phyloP scores from a whole-genome alignment of 2,888 invertebrate genomes.

The Brassicogethes aeneus region DNA sequence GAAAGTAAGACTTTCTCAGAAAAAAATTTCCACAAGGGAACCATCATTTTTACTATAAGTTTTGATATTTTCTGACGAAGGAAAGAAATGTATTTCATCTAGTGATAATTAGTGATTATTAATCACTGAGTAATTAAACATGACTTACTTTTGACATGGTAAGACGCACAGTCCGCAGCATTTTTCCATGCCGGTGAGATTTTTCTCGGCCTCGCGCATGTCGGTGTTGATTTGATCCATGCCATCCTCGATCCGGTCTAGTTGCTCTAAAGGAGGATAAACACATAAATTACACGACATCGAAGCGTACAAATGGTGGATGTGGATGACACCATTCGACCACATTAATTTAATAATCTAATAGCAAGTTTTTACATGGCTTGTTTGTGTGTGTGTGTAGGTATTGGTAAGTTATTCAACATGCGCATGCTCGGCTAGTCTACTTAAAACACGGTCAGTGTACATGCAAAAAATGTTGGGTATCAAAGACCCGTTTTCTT shows the following conservation, averaged over 20 bases:
- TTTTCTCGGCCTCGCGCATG: slow-evolving; percentile 99
- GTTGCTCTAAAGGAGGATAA: slow-evolving; percentile 83
- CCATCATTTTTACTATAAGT: too few species aligned
- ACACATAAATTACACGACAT: background rate
- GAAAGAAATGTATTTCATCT: too few species aligned
- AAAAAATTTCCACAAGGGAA: too few species aligned
- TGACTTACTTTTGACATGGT: slow-evolving; percentile 93
- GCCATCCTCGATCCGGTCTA: slow-evolving; percentile 99
- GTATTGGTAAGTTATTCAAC: slow-evolving; percentile 14
- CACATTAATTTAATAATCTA: background rate
- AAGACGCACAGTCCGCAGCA: slow-evolving; percentile 98
- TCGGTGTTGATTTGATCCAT: slow-evolving; percentile 99
- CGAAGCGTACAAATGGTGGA: slow-evolving; percentile 14
- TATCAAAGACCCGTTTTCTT: slow-evolving; percentile 1
- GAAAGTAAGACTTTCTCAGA: too few species aligned
- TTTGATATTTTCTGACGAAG: too few species aligned
- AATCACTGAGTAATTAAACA: background rate
- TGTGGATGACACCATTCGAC: slow-evolving; percentile 8
- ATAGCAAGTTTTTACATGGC: slow-evolving; percentile 13
- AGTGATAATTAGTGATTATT: too few species aligned
- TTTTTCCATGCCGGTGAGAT: slow-evolving; percentile 99
- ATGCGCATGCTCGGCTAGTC: slow-evolving; percentile 26
- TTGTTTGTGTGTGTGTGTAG: slow-evolving; percentile 13
- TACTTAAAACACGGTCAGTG: slow-evolving; percentile 5
- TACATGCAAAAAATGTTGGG: slow-evolving; percentile 2